Base-by-base conservation (phyloP, 2,113 vertebrate species). In the Cariama cristata region DNA sequence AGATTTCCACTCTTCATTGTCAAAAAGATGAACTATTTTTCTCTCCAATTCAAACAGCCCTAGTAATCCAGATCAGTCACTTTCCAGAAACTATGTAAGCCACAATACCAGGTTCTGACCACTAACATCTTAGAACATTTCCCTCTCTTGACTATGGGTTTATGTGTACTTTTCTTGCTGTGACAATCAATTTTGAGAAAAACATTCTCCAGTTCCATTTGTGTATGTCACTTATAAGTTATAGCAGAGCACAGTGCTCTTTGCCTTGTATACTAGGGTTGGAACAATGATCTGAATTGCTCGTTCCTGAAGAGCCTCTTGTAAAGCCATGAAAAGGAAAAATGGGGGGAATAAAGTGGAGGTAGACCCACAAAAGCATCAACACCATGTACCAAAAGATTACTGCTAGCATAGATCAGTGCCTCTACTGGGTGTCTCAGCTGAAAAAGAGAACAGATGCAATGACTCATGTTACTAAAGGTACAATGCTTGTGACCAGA, bases 41-140 rank as follows among this genome's bases (percentile, higher is more conserved):
- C 81, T 88, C 63, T 50, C 56, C 77, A 79, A 32, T 38, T 79
- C 53, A 90, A 86, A 86, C 28, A 92, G 49, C 62, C n/a, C 35
- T 53, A 79, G 69, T 58, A 85, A 90, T 50, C 62, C 50, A 94
- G 74, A 92, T 79, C 67, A 88, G 81, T 45, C 38, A 17, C 67
- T 93, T 95, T 92, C 81, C 79, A 94, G 88, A 97, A 95, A 72
- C 0, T 0, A 90, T 75, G 79, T 50, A 93, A 96, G 59, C 96
- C 90, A 72, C 80, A 95, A 91, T 47, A 93, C 45, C 80, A 79
- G 52, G 90, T 72, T 77, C 64, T 90, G 64, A 96, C 96, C 95
- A 88, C 93, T 86, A 94, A 93, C 28, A 23, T 55, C 53, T 94
- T 53, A 72, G 87, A 88, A 79, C 19, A 76, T 72, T 91, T 97